phyloP scores from a whole-genome alignment of 2,888 invertebrate genomes.

The Hermaeophaga mercurialis region DNA sequence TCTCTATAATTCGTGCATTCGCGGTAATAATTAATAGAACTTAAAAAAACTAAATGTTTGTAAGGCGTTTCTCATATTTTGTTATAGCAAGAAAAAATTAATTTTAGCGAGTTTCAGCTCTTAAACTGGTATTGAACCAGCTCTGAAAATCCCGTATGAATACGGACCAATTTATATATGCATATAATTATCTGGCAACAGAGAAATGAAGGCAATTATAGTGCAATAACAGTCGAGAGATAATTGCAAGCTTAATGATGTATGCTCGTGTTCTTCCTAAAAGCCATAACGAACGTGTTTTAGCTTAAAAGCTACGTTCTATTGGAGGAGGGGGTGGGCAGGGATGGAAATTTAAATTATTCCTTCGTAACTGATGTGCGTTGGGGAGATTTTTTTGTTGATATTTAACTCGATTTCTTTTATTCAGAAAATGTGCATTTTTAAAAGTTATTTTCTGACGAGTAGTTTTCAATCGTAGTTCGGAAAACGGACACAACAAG shows the following conservation, averaged over 20 bases:
- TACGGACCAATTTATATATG: constrained; percentile 24
- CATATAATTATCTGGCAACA: constrained; percentile 31
- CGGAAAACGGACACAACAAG: too few species aligned
- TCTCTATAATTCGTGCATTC: too few species aligned
- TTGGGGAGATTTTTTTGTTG: too few species aligned
- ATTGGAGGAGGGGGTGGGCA: background rate
- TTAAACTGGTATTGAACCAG: constrained; percentile 9
- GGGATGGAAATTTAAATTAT: constrained; percentile 6
- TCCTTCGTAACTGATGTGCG: too few species aligned
- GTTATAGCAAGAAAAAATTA: too few species aligned
- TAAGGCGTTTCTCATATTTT: too few species aligned
- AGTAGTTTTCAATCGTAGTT: too few species aligned
- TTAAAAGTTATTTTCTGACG: too few species aligned
- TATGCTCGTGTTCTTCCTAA: constrained; percentile 28
- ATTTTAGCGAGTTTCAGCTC: constrained; percentile 1
- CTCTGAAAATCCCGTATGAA: constrained; percentile 20
- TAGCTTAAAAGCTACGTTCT: constrained; percentile 14
- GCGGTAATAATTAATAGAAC: too few species aligned
- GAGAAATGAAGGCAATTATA: constrained; percentile 27
- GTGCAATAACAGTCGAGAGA: constrained; percentile 34
- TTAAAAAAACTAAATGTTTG: too few species aligned
- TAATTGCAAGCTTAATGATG: constrained; percentile 37
- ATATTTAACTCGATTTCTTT: too few species aligned
- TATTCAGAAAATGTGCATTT: too few species aligned
- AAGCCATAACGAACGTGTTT: constrained; percentile 30